Conservation (phyloP, 1,140 invertebrate genomes). For the Drosophila obscura region DNA sequence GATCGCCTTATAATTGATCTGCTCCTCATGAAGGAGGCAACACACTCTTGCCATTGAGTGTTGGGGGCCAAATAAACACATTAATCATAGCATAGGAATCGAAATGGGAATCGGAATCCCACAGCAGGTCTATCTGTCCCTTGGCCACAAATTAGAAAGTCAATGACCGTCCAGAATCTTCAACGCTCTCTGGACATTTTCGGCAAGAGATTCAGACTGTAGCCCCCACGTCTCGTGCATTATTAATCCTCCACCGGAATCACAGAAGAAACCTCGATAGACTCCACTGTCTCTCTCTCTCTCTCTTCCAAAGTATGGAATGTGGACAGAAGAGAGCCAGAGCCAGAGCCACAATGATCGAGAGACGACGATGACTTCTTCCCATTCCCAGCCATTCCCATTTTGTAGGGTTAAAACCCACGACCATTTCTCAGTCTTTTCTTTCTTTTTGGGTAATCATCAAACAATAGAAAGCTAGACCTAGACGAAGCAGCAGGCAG, state of each 20-base stretch:
- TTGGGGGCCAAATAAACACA: conserved; percentile 40
- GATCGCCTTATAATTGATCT: conserved; percentile 37
- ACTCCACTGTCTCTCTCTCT: conserved; percentile 16
- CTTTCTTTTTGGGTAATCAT: conserved; percentile 75
- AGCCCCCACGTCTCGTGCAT: conserved; percentile 54
- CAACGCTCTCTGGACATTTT: conserved; percentile 71
- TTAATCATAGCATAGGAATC: conserved; percentile 58
- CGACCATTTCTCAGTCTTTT: conserved; percentile 49
- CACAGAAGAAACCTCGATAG: conserved; percentile 40
- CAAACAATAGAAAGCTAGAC: conserved; percentile 79
- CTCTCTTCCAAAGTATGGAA: conserved; percentile 43
- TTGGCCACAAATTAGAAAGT: conserved; percentile 55
- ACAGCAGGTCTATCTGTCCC: conserved; percentile 40
- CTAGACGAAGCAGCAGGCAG: conserved; percentile 53
- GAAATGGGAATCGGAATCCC: conserved; percentile 33
- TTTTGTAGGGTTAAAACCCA: conserved; percentile 77
- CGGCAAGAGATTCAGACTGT: conserved; percentile 54
- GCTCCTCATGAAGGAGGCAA: conserved; percentile 18
- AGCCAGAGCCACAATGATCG: conserved; percentile 15
- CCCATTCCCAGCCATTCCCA: conserved; percentile 23
- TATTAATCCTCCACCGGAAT: conserved; percentile 71
- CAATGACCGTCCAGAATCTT: conserved; percentile 61
- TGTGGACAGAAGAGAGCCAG: conserved; percentile 37
- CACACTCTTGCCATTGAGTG: too few species aligned
- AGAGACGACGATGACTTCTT: conserved; percentile 28